Conservation (phyloP, 2,888 invertebrate genomes). For the Hybos culiciformis region DNA sequence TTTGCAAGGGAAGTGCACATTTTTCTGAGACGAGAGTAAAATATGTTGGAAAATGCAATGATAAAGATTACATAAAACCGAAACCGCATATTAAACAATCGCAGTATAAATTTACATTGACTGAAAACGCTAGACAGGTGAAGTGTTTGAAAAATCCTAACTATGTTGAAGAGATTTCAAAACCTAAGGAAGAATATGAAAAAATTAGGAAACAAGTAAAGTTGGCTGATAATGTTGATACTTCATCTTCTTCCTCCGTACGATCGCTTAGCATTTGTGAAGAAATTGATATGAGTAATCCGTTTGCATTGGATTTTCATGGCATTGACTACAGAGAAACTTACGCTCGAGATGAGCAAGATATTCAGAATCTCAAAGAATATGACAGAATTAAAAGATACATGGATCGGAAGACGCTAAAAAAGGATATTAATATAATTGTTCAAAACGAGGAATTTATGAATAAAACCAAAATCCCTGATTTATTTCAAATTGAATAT, state of each 20-base stretch:
- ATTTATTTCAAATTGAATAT: conserved; percentile 15
- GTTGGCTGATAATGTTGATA: conserved; percentile 26
- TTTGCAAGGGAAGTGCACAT: too few species aligned
- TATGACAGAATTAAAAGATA: conserved; percentile 26
- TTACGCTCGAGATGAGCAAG: conserved; percentile 28
- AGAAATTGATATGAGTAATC: conserved; percentile 29
- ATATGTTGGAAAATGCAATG: background rate
- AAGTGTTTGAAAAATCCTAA: conserved; percentile 27
- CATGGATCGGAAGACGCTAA: conserved; percentile 23
- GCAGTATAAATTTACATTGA: conserved; percentile 22
- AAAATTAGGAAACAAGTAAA: conserved; percentile 20
- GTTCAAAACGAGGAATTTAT: conserved; percentile 22
- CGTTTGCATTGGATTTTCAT: conserved; percentile 28
- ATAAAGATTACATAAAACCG: background rate
- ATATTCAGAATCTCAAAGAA: conserved; percentile 24
- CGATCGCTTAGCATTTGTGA: conserved; percentile 25
- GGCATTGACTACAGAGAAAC: conserved; percentile 31
- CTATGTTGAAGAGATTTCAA: conserved; percentile 10
- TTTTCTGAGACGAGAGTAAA: background rate
- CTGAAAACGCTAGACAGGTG: conserved; percentile 28
- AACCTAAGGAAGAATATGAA: background rate
- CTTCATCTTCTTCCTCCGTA: conserved; percentile 20
- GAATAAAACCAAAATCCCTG: conserved; percentile 21
- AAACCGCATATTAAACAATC: background rate
- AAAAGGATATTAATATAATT: conserved; percentile 16